Evolutionary conservation across 2,888 invertebrate species (phyloP), one percentile per base, ranked within the genome.

Genomic region (Listrodromus nycthemerus): DNA sequence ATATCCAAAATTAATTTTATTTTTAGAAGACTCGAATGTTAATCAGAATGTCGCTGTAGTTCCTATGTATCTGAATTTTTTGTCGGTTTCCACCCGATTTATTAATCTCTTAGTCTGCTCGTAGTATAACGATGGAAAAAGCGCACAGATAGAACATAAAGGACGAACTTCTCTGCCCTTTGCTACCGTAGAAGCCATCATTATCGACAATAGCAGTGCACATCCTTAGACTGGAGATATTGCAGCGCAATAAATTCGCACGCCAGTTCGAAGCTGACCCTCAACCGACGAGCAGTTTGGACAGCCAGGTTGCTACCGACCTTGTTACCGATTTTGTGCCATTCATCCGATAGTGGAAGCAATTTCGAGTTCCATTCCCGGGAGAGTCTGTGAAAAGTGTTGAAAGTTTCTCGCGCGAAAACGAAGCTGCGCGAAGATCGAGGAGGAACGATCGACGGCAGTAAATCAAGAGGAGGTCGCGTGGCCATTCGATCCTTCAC

Each of bases 391-490:
- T 24, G 21, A 21, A 61, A 30, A 61, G 16, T n/a, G 30, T 16
- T 16, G 6, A 61, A 6, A 27, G 30, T 27, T 27, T 30, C 27
- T 24, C 55, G 21, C 61, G 16, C 65, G 16, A 37, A 37, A 21
- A 33, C 21, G 8, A n/a, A 16, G 21, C 16, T 37, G 21, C 6
- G 37, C 33, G 19, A 65, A 65, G 19, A 37, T 65, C 37, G 65
- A 37, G 37, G 69, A 61, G 55, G 63, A 71, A 65, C 45, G 48
- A 66, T 77, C 74, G 67, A 82, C 27, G 66, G 69, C 65, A 73
- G 52, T 84, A 84, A 84, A 84, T 84, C 83, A 84, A 65, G 41
- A 33, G 30, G 77, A 65, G 61, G 83, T 82, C 84, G 82, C 80
- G 80, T 76, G 83, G 73, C 48, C 61, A 48, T 69, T 66, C 50